phyloP scores from a whole-genome alignment of 2,797 vertebrate genomes.

The Anabacerthia variegaticeps region DNA sequence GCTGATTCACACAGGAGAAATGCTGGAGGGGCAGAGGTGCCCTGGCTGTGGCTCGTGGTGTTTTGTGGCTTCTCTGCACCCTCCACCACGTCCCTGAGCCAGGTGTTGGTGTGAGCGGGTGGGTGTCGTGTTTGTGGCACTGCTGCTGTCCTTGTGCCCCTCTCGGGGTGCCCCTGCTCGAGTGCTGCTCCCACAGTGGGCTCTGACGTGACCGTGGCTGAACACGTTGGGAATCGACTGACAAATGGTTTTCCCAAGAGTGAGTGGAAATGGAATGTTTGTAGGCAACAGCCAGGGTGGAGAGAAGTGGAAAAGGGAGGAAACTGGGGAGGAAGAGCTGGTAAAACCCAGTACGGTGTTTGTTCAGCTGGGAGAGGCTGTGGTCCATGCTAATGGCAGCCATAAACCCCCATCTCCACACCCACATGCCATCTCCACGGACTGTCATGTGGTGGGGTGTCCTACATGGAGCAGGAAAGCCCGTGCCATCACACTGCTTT shows the following conservation, averaged over 20 bases:
- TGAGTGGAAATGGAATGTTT: neutral
- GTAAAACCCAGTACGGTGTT: accelerated
- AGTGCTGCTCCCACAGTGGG: neutral
- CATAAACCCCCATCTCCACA: neutral
- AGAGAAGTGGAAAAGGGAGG: neutral
- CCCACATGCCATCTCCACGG: too few relatives aligned
- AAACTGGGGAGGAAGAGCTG: accelerated
- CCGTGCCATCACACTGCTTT: neutral
- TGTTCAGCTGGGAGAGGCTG: neutral
- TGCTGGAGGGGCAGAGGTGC: neutral
- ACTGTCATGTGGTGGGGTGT: neutral
- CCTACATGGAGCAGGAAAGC: accelerated
- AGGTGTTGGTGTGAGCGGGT: accelerated
- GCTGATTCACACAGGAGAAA: accelerated
- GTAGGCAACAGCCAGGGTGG: neutral
- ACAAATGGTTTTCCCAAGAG: neutral
- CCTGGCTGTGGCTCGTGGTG: accelerated
- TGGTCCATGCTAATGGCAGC: accelerated
- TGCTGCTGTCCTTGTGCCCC: neutral
- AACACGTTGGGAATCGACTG: accelerated
- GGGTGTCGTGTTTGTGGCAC: accelerated
- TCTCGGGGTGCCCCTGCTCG: accelerated
- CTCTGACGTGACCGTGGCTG: too few relatives aligned
- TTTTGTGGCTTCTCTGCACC: neutral
- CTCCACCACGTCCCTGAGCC: accelerated